phyloP scores from a whole-genome alignment of 2,888 invertebrate genomes.

The Trypoxylon attenuatum region DNA sequence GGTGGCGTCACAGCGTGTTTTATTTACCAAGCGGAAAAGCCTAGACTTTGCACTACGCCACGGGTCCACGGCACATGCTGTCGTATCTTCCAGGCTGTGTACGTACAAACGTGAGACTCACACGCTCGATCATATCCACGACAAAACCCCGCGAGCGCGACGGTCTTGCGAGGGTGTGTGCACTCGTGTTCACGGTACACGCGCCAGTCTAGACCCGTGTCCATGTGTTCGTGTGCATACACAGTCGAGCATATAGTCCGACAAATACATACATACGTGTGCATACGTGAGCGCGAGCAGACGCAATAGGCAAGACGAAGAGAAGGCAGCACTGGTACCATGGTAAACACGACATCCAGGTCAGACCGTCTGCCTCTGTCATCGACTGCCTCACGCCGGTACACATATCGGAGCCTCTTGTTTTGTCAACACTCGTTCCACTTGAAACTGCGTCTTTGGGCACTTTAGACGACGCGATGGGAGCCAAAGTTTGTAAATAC shows the following conservation, averaged over 20 bases:
- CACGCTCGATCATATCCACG: slow-evolving; percentile 5
- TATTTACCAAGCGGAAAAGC: slow-evolving; percentile 51
- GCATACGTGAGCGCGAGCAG: background rate
- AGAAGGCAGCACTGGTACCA: slow-evolving; percentile 20
- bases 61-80: slow-evolving; percentile 13
- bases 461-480: background rate
- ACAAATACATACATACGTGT: background rate
- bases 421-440: slow-evolving; percentile 16
- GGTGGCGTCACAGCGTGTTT: slow-evolving; percentile 54
- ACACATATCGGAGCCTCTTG: slow-evolving; percentile 11
- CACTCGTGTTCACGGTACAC: slow-evolving; percentile 13
- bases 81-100: slow-evolving; percentile 24
- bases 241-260: too few species aligned
- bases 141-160: slow-evolving; percentile 11
- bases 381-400: slow-evolving; percentile 17
- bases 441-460: slow-evolving; percentile 4
- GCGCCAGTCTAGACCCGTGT: background rate
- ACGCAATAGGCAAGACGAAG: slow-evolving; percentile 17
- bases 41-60: slow-evolving; percentile 54
- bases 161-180: slow-evolving; percentile 1
- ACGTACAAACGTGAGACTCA: slow-evolving; percentile 21
- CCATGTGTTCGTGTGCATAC: too few species aligned
- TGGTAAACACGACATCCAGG: slow-evolving; percentile 48
- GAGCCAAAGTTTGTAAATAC: slow-evolving; percentile 4
- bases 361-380: slow-evolving; percentile 51